Conservation (phyloP, 2,888 invertebrate genomes). For the Volucella zonaria region DNA sequence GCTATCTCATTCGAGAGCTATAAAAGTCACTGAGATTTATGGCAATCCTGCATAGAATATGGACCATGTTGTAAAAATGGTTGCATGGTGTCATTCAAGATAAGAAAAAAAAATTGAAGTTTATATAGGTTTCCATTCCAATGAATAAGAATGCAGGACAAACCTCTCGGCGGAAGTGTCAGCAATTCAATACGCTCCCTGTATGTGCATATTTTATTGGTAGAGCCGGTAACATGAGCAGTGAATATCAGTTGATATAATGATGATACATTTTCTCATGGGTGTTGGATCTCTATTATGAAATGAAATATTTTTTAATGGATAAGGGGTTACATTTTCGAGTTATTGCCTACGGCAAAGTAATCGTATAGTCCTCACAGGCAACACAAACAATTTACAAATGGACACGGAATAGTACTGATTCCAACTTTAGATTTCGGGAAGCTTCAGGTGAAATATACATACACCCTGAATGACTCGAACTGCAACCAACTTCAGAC, state of each 20-base stretch:
- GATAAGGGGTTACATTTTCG: too few relatives aligned
- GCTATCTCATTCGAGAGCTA: constrained; percentile 35
- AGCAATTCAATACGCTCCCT: constrained; percentile 31
- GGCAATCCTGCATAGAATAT: constrained; percentile 31
- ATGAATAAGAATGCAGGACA: constrained; percentile 24
- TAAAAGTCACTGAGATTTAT: constrained; percentile 73
- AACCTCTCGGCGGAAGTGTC: constrained; percentile 33
- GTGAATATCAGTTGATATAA: neutral
- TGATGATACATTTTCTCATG: constrained; percentile 31
- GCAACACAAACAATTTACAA: too few relatives aligned
- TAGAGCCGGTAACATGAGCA: neutral
- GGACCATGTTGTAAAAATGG: constrained; percentile 40
- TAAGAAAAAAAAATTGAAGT: constrained; percentile 34
- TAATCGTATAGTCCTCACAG: too few relatives aligned
- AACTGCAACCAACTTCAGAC: too few relatives aligned
- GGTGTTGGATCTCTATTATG: constrained; percentile 43
- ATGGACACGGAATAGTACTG: too few relatives aligned
- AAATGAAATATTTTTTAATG: too few relatives aligned
- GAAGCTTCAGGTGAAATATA: too few relatives aligned
- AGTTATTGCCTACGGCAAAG: too few relatives aligned
- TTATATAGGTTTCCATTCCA: constrained; percentile 43
- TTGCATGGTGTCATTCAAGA: constrained; percentile 43
- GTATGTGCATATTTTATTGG: constrained; percentile 45
- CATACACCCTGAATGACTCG: too few relatives aligned
- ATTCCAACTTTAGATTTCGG: too few relatives aligned